Conservation (phyloP, 2,113 vertebrate species). For the Hemibagrus wyckioides region DNA sequence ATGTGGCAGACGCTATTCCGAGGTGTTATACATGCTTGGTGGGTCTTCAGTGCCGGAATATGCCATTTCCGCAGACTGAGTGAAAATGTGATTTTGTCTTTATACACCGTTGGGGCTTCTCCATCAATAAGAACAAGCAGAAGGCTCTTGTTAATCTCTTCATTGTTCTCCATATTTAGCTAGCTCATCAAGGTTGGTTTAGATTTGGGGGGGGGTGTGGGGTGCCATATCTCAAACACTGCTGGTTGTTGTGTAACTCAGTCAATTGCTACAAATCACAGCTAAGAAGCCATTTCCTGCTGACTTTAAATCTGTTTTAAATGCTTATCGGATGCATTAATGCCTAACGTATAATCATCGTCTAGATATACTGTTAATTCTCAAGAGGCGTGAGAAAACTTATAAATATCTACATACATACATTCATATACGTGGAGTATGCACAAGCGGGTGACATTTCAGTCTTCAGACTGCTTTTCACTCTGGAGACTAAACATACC, state of each 20-base stretch:
- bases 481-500: slow-evolving; percentile 39
- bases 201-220: background rate
- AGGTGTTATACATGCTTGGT: background rate
- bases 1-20: background rate
- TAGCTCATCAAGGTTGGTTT: background rate
- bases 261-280: background rate
- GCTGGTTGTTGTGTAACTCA: background rate
- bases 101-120: background rate
- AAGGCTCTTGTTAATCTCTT: background rate
- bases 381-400: background rate
- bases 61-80: background rate
- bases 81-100: background rate
- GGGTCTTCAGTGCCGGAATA: background rate
- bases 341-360: background rate
- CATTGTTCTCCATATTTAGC: background rate
- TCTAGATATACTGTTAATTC: slow-evolving; percentile 4
- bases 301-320: slow-evolving; percentile 5
- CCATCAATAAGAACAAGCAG: background rate
- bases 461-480: slow-evolving; percentile 36
- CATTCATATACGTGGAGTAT: slow-evolving; percentile 4
- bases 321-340: background rate
- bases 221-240: background rate
- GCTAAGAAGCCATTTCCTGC: background rate
- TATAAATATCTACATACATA: background rate
- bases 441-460: slow-evolving; percentile 34